Evolutionary conservation across 2,888 invertebrate genomes (phyloP).

Genomic region (Habrosyne pyritoides): DNA sequence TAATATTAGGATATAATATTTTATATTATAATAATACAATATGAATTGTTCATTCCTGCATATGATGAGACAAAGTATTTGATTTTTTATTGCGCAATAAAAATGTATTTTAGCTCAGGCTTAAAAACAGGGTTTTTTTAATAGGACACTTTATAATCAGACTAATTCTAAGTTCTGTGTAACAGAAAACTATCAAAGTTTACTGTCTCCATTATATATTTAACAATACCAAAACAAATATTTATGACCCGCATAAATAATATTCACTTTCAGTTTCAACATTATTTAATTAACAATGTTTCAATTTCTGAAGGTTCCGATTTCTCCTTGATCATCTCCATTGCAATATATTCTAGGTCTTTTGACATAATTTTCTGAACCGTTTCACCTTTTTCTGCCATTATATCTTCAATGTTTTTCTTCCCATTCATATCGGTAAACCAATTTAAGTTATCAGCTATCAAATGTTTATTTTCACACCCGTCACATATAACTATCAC

Average conservation of each 20-base stretch:
- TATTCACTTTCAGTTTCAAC: slow-evolving; percentile 11
- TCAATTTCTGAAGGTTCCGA: slow-evolving; percentile 31
- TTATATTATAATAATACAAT: too few species aligned
- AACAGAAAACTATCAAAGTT: too few species aligned
- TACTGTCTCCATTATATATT: slow-evolving; percentile 8
- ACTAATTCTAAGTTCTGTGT: too few species aligned
- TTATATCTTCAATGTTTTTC: slow-evolving; percentile 95
- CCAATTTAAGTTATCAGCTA: slow-evolving; percentile 98
- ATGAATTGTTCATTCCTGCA: too few species aligned
- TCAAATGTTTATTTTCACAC: slow-evolving; percentile 95
- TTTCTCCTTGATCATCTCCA: slow-evolving; percentile 53
- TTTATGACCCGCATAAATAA: background rate
- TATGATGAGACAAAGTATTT: too few species aligned
- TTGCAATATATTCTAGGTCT: slow-evolving; percentile 77
- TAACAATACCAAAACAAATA: background rate
- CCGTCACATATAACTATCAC: slow-evolving; percentile 95
- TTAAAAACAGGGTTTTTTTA: too few species aligned
- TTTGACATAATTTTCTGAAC: slow-evolving; percentile 84
- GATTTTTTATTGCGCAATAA: too few species aligned
- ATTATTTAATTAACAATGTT: slow-evolving; percentile 29
- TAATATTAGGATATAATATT: too few species aligned
- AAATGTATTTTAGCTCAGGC: too few species aligned
- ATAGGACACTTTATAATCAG: too few species aligned
- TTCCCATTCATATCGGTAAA: slow-evolving; percentile 91
- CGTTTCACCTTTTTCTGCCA: slow-evolving; percentile 93